Evolutionary conservation across 2,888 invertebrate species (phyloP), one percentile per base, ranked within the genome.

Genomic region (Formica aserva): DNA sequence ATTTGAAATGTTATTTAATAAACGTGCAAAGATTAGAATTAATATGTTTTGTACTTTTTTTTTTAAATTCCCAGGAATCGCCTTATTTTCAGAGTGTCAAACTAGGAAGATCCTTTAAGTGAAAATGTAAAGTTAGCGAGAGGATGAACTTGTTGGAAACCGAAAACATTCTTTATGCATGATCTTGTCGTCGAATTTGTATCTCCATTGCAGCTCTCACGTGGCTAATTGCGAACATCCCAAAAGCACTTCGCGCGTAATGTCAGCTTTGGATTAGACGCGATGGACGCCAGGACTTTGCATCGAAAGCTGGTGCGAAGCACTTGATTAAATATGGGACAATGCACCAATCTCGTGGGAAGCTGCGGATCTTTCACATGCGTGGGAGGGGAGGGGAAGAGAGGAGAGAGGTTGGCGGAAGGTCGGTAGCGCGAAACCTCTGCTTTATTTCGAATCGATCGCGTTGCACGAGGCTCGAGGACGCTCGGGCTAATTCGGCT

Each of bases 401-500:
- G 65, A 9, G n/a, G 22, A 38, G 62, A 45, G 48, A 71, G 65
- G 77, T 63, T 63, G 57, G 32, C 45, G 67, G 63, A 82, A 78
- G 76, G 81, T 63, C 75, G 72, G 69, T 74, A 82, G 71, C 72
- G 63, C 38, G 83, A 77, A 82, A 78, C 82, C 80, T 84, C 86
- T 62, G 88, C 78, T 86, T 82, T 85, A 87, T 87, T 90, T 85
- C 85, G 83, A 91, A 91, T 91, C 91, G 92, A 91, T 91, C 85
- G 88, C 84, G 38, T 67, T 26, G 82, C 71, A 55, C 67, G n/a
- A 48, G 48, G 84, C 78, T 90, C 87, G 91, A 87, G 87, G 67
- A 41, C 52, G 69, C 75, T 91, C 92, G 92, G 88, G 80, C 89
- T 85, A 87, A 91, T 91, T 92, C 92, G 91, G 88, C 84, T 82